Conservation (phyloP, 2,797 vertebrate species). For the Rallus crepitans region DNA sequence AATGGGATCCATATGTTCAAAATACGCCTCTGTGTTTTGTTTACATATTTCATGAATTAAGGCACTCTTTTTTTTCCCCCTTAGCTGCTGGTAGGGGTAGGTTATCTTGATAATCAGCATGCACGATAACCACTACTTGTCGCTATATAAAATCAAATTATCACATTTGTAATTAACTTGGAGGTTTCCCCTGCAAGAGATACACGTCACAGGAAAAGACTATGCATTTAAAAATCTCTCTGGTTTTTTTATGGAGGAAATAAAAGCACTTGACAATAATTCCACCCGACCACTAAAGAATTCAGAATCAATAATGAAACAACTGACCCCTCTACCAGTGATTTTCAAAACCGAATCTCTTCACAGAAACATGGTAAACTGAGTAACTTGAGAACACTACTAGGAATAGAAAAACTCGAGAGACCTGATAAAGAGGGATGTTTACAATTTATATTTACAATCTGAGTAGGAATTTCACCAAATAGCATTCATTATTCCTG, state of each 20-base stretch:
- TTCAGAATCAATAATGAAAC: background rate
- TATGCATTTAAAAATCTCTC: slow-evolving; percentile 52
- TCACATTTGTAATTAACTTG: slow-evolving; percentile 11
- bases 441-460: background rate
- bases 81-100: slow-evolving; percentile 5
- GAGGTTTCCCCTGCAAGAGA: slow-evolving; percentile 15
- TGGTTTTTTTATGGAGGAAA: slow-evolving; percentile 67
- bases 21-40: slow-evolving; percentile 56
- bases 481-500: background rate
- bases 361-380: background rate
- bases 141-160: slow-evolving; percentile 61
- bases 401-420: background rate
- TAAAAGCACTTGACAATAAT: slow-evolving; percentile 31
- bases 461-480: background rate
- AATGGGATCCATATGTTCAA: slow-evolving; percentile 73
- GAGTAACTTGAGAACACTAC: background rate
- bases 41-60: slow-evolving; percentile 54
- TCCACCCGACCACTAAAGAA: slow-evolving; percentile 7
- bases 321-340: background rate
- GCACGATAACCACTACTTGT: slow-evolving; percentile 60
- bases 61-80: slow-evolving; percentile 20
- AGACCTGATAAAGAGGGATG: background rate
- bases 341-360: background rate
- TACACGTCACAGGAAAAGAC: slow-evolving; percentile 39
- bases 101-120: slow-evolving; percentile 10